Evolutionary conservation across 2,113 vertebrate genomes (phyloP), one percentile per base, ranked within the genome.

Genomic region (Sialia sialis): DNA sequence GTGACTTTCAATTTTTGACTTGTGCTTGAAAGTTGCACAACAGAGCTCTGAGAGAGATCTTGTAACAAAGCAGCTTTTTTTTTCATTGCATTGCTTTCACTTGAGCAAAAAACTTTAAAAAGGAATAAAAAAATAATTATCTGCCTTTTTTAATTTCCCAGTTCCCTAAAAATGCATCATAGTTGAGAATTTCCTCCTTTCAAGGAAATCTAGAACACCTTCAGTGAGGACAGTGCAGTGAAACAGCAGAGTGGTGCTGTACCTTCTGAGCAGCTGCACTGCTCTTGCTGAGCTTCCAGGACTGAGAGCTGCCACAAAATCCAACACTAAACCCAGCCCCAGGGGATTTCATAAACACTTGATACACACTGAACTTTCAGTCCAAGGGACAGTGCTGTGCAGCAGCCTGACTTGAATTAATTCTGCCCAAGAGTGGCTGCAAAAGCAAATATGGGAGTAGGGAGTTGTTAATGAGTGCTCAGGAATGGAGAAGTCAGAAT

Each of bases 21-120:
- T 9, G 1, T 8, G 64, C 52, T 5, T 38, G 46, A 41, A 22
- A 69, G 43, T 49, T 8, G 16, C 36, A 23, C 0, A 0, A 48
- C 34, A 29, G 13, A 22, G 21, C 22, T 81, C n/a, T 16, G 74
- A 54, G 39, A 66, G 48, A n/a, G 27, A 44, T 20, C 66, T 49
- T 51, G 15, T 16, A 56, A 44, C 41, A 16, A 34, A 69, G 44
- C 58, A 79, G 70, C 12, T 12, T 12, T 70, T 82, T 82, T 41
- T 55, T 46, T 19, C 22, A 59, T 25, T 9, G 43, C 3, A 5
- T 26, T 1, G 3, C 26, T 74, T 87, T 84, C 21, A 21, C 11
- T 63, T 44, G 6, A 62, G 59, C 18, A 62, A 62, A 39, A 67
- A 38, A 15, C 18, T 29, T 51, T 1, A 23, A 34, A 59, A 67